These are phyloP conservation scores for Eristalis intricaria DNA, from an alignment of 2,888 invertebrate species.

Conservation along the genomic window DNA sequence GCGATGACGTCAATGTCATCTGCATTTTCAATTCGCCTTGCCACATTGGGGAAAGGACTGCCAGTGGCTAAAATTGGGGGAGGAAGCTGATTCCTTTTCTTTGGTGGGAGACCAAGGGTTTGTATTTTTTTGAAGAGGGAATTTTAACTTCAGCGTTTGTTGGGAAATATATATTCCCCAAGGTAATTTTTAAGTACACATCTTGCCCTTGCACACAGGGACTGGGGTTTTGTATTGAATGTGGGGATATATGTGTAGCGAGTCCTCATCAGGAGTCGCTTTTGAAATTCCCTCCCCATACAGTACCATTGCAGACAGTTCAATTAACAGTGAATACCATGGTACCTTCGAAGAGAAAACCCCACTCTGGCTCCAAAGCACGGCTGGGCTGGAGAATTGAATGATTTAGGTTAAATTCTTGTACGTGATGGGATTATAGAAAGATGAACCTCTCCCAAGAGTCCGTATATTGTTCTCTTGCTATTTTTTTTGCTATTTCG, in stretches of 20 bases:
- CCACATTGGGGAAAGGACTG: not conserved
- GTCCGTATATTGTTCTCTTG: constrained; percentile 32
- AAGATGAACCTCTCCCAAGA: constrained; percentile 60
- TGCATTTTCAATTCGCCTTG: constrained; percentile 27
- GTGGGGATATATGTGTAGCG: not conserved
- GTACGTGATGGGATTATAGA: constrained; percentile 66
- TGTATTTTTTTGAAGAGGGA: not conserved
- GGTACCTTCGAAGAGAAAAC: constrained; percentile 14
- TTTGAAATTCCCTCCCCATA: constrained; percentile 5
- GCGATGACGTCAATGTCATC: constrained; percentile 32
- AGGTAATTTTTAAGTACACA: constrained; percentile 40
- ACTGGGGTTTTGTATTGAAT: not conserved
- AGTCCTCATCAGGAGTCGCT: constrained; percentile 21
- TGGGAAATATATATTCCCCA: constrained; percentile 22
- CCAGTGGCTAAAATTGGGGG: not conserved
- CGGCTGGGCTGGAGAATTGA: constrained; percentile 37
- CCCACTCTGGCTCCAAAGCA: constrained; percentile 5
- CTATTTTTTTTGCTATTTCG: constrained; percentile 13
- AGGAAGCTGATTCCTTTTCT: not conserved
- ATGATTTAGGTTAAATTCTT: constrained; percentile 65
- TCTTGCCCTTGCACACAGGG: not conserved
- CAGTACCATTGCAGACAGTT: constrained; percentile 38
- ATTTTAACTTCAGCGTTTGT: constrained; percentile 24
- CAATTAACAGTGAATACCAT: constrained; percentile 56
- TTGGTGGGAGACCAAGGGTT: not conserved